Evolutionary conservation across 2,113 vertebrate genomes (phyloP), one percentile per base, ranked within the genome.

Genomic region (Hypomesus transpacificus): DNA sequence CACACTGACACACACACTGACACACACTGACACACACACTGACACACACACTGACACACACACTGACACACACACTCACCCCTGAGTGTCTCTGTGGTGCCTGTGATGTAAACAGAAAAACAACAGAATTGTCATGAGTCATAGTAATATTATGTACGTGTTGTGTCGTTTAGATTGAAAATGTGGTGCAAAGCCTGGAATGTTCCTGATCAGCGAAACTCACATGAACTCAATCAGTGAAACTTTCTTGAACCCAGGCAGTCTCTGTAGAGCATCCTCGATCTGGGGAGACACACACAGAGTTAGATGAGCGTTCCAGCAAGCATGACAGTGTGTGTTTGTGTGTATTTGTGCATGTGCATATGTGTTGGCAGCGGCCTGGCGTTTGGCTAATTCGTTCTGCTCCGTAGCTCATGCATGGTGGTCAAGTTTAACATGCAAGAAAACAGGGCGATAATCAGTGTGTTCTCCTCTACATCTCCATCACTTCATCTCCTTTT

Each of bases 161-260:
- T 54, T 9, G 50, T 16, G 53, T 46, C 4, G 2, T 3, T 1
- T 8, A 70, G 52, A 67, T 50, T 28, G 7, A 13, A 26, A 26
- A 26, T 26, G 24, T 26, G 24, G 24, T 11, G 31, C 8, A 66
- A 28, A 51, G 59, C 39, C 18, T 70, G 20, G 7, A 11, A 0
- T 0, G 5, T 60, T 6, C 5, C 58, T 60, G 20, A 5, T 17
- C n/a, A 58, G 52, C 64, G 21, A 16, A n/a, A 84, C 87, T 92
- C 88, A 97, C 97, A 94, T 97, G 88, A 96, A 94, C 80, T 93
- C 89, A 76, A 94, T 80, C 50, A 98, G 82, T 54, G 79, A 89
- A 28, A 95, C 92, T 67, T 75, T 91, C 81, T 92, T 95, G 76
- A 94, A 99, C 76, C 95, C 96, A 68, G 94, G 93, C 39, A 97